Base-by-base conservation (phyloP, 64 coral and sea anemone genomes). In the Montipora foliosa region DNA sequence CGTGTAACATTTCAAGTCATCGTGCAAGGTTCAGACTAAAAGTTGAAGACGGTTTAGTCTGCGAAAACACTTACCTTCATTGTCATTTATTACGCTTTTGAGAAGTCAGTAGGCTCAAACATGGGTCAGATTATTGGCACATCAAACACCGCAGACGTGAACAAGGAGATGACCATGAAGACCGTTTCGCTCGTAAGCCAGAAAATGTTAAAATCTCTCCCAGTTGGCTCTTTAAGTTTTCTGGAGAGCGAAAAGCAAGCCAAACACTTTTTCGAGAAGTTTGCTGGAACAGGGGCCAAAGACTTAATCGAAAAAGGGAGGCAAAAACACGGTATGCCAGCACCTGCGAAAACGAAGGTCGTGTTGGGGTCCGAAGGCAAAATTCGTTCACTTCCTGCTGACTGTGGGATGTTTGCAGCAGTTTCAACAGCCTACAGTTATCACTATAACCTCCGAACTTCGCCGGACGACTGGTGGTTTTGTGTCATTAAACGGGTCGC, bases 391-490 rank as follows among this genome's bases (percentile, higher is more conserved):
- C 15, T 55, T 10, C 60, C 17, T 15, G 49, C 19, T 15, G 87
- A 96, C 51, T 89, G 55, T 84, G 92, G 95, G 2, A 87, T 97
- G 17, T 94, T 97, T 29, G 88, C 81, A 1, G 62, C 95, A 10
- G 79, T 97, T 46, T 5, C 88, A 3, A 91, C 75, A 17, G 95
- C 95, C 8, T 96, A 96, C 67, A 90, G 90, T 69, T 37, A 94
- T 9, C 95, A 96, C 87, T 96, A 79, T 52, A 96, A 81, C 15
- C 66, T 96, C 2, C 47, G 95, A 88, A 96, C 91, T 1, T 96
- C 95, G 22, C 87, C 95, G 5, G 95, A 96, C 24, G 95, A 96
- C 21, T 96, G 95, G 95, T 96, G 95, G 95, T 96, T 87, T 49
- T 93, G 91, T 80, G 87, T 96, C 1, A 87, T 80, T 15, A 75